Base-by-base conservation (phyloP, 2,888 invertebrate genomes). In the Standfussiana lucernea region DNA sequence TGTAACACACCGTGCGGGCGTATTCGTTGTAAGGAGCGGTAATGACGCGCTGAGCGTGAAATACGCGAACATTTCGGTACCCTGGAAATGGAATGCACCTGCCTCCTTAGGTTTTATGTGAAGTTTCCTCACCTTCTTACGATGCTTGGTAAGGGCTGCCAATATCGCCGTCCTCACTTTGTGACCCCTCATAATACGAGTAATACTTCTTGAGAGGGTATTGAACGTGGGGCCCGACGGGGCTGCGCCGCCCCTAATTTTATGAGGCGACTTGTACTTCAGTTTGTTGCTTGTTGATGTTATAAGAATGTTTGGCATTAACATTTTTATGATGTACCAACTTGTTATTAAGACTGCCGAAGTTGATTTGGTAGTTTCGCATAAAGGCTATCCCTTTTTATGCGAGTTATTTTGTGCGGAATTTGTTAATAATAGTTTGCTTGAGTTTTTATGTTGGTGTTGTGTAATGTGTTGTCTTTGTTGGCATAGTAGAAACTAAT, bases 101-200 rank as follows among this genome's bases (percentile, higher is more conserved):
- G 96, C 95, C 95, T 96, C 96, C 95, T 95, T 95, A 95, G 93
- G 95, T 96, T 96, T 96, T 96, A 96, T 96, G 96, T 93, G 95
- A 95, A 95, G 93, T 96, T 95, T 94, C 94, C 95, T 95, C 96
- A 96, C 96, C 96, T 96, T 94, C 95, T 94, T 92, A 94, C 93
- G 93, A 92, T 90, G 92, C 93, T 91, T 91, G 92, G 94, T 93
- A 93, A 95, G 95, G 95, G 94, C 94, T 93, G 94, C 95, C 96
- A 95, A 96, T 96, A 96, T 95, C 93, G 94, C 93, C 94, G 93
- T 94, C 95, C 95, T 94, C 95, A 95, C 96, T 95, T 95, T 95
- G 96, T 95, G 96, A 96, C 96, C 96, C 96, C 95, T 96, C 95
- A 95, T 96, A 96, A 96, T 95, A 93, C 93, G 92, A 93, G 95